phyloP scores from a whole-genome alignment of 2,113 vertebrate genomes.

The Neopipo cinnamomea region DNA sequence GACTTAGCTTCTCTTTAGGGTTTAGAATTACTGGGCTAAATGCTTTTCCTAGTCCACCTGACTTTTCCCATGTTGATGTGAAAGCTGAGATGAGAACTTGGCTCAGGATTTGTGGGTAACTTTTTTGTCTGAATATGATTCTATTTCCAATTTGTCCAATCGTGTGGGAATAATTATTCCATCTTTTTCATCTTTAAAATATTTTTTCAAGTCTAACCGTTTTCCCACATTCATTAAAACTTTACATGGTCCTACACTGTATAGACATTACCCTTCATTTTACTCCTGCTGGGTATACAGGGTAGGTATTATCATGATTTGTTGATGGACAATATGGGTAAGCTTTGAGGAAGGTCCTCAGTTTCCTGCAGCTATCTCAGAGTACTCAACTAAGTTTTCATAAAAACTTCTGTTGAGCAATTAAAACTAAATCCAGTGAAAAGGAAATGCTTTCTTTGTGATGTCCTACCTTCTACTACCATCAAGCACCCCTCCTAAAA shows the following conservation, averaged over 20 bases:
- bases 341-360: neutral
- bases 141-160: neutral
- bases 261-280: neutral
- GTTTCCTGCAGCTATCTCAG: neutral
- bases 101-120: neutral
- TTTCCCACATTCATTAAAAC: neutral
- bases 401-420: neutral
- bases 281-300: neutral
- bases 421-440: neutral
- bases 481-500: neutral
- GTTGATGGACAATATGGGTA: neutral
- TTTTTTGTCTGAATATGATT: neutral
- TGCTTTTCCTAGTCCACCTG: neutral
- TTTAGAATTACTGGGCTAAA: conserved; percentile 17
- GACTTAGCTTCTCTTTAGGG: neutral
- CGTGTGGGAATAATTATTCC: neutral
- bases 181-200: neutral
- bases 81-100: conserved; percentile 24
- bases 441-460: neutral
- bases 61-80: conserved; percentile 15
- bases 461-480: neutral
- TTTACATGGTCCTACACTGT: neutral
- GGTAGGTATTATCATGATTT: neutral
- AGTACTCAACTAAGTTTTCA: neutral
- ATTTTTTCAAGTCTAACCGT: neutral